A percentile compares a stretch with the other conserved stretches of the same genome.
Evolutionary conservation across 2,113 vertebrate genomes (phyloP).

Genomic region (Anarrhichthys ocellatus): DNA sequence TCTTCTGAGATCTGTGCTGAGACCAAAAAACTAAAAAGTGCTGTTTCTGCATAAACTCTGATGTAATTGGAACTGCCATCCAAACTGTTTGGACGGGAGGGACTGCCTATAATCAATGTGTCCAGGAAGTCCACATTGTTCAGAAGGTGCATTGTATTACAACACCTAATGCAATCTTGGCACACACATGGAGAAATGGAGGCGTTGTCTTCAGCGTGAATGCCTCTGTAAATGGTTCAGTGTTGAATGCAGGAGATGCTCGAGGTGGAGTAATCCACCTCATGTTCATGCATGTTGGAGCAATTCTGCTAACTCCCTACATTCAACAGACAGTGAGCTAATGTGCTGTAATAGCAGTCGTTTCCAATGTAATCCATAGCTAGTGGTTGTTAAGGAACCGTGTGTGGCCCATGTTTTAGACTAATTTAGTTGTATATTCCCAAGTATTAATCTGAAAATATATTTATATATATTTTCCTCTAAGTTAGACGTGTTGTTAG

Average conservation of each 20-base stretch:
- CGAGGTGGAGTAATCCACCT: constrained; percentile 60
- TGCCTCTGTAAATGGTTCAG: constrained; percentile 37
- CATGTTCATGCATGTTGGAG: constrained; percentile 75
- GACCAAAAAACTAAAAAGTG: constrained; percentile 14
- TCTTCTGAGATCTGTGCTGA: constrained; percentile 2
- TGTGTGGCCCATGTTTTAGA: constrained; percentile 1
- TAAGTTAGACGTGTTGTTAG: not conserved
- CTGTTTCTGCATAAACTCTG: constrained; percentile 50
- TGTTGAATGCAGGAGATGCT: constrained; percentile 48
- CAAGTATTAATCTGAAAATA: not conserved
- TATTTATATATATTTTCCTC: not conserved
- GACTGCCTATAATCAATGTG: constrained; percentile 4
- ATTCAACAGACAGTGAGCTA: constrained; percentile 13
- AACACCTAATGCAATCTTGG: constrained; percentile 23
- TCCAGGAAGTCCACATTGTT: constrained; percentile 22
- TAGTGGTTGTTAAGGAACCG: constrained; percentile 5
- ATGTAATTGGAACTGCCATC: constrained; percentile 35
- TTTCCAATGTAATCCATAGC: constrained; percentile 32
- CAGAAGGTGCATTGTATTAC: constrained; percentile 38
- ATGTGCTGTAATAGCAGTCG: constrained; percentile 51
- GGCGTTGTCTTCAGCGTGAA: constrained; percentile 50
- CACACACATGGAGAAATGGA: constrained; percentile 2
- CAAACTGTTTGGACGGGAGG: constrained; percentile 38
- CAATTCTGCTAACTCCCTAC: constrained; percentile 56
- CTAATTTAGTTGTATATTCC: not conserved